Conservation (phyloP, 2,113 vertebrate species). For the Catagonus wagneri region DNA sequence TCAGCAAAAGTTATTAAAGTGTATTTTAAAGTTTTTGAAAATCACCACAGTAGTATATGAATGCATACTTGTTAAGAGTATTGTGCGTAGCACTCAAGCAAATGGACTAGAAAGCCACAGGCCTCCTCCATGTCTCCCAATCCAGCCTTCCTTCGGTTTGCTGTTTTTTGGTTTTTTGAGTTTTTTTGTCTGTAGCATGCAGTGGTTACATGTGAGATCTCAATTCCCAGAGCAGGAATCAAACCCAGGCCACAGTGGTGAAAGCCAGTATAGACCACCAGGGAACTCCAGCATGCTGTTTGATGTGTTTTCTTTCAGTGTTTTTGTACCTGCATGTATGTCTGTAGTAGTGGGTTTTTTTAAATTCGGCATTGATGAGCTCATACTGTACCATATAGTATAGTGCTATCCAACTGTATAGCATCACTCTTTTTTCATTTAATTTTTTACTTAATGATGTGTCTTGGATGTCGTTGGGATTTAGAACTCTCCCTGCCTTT, state of each 20-base stretch:
- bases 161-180: neutral
- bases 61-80: conserved; percentile 6
- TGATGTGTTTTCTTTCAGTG: neutral
- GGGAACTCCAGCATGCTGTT: neutral
- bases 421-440: neutral
- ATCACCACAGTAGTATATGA: neutral
- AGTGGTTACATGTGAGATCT: too few relatives aligned
- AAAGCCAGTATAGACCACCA: too few relatives aligned
- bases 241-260: too few relatives aligned
- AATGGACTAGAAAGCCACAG: neutral
- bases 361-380: neutral
- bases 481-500: neutral
- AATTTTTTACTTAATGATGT: conserved; percentile 4
- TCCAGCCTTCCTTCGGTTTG: neutral
- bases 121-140: neutral
- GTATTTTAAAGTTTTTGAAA: conserved; percentile 1
- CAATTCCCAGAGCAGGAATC: too few relatives aligned
- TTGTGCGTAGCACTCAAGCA: neutral
- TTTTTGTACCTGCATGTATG: neutral
- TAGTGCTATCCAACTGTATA: too few relatives aligned
- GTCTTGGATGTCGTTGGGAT: neutral
- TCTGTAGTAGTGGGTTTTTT: neutral
- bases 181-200: too few relatives aligned
- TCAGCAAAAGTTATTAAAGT: neutral
- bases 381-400: neutral